phyloP scores from a whole-genome alignment of 2,888 invertebrate genomes.

The Ichneumoninae sp. region DNA sequence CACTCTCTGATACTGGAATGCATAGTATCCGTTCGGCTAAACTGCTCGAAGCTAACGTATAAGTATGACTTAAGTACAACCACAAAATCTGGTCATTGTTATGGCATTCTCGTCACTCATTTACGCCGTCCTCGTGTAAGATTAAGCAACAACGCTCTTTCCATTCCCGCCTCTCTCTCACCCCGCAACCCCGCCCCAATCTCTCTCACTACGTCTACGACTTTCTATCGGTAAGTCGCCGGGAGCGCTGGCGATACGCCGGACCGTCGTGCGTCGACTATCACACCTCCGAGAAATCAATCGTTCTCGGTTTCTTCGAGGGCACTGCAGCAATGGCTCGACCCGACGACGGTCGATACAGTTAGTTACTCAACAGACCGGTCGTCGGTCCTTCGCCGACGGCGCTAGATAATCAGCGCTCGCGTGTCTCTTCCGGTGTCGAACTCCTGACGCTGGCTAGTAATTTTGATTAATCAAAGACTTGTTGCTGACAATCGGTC shows the following conservation, averaged over 20 bases:
- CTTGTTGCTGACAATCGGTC: conserved; percentile 58
- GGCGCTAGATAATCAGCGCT: conserved; percentile 33
- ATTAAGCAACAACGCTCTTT: conserved; percentile 57
- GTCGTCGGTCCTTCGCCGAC: conserved; percentile 5
- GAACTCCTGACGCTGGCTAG: conserved; percentile 50
- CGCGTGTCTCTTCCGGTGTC: conserved; percentile 42
- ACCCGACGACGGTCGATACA: conserved; percentile 23
- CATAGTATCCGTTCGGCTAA: conserved; percentile 69
- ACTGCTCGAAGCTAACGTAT: conserved; percentile 74
- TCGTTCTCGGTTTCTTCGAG: conserved; percentile 3
- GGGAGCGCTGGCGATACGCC: conserved; percentile 24
- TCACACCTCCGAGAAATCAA: conserved; percentile 21
- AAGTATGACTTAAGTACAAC: conserved; percentile 84
- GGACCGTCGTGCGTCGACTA: neutral
- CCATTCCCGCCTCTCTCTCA: conserved; percentile 12
- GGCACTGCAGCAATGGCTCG: conserved; percentile 6
- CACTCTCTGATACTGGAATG: conserved; percentile 74
- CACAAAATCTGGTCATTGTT: conserved; percentile 84
- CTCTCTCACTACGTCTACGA: conserved; percentile 34
- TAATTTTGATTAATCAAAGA: conserved; percentile 68
- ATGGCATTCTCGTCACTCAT: conserved; percentile 82
- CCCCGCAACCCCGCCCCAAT: conserved; percentile 9
- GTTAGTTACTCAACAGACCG: conserved; percentile 19
- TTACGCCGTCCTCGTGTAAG: conserved; percentile 39
- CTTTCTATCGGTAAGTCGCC: conserved; percentile 48